Conservation (phyloP, 1,140 invertebrate species). For the Ctenoplectra terminalis region DNA sequence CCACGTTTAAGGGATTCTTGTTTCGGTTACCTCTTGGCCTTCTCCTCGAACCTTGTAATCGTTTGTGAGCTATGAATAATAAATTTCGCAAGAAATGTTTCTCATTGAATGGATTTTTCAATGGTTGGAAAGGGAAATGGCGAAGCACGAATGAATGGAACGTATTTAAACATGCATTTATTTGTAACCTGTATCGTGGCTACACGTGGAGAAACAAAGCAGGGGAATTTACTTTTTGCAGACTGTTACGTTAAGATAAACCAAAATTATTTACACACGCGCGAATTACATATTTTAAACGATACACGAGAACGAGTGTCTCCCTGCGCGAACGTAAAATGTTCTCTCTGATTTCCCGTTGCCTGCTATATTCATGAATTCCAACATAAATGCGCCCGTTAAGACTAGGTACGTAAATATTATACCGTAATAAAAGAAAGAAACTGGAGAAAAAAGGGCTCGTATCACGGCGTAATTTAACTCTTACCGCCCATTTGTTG, state of each 20-base stretch:
- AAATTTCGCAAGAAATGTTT: slow-evolving; percentile 7
- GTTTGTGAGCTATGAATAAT: slow-evolving; percentile 37
- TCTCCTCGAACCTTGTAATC: neutral
- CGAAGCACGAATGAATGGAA: neutral
- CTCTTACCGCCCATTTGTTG: slow-evolving; percentile 16
- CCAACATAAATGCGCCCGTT: slow-evolving; percentile 23
- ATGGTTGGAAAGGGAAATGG: neutral
- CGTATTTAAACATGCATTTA: neutral
- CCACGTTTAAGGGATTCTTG: neutral
- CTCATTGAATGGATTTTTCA: neutral
- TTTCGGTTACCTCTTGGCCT: neutral
- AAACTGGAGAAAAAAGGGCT: neutral
- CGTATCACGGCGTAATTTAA: slow-evolving; percentile 11
- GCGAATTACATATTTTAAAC: slow-evolving; percentile 17
- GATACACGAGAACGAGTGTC: slow-evolving; percentile 10
- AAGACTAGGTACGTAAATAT: slow-evolving; percentile 35
- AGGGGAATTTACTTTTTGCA: neutral
- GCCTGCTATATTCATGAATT: slow-evolving; percentile 32
- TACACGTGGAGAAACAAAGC: neutral
- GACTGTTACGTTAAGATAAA: slow-evolving; percentile 4
- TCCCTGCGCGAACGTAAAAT: slow-evolving; percentile 27
- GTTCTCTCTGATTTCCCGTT: slow-evolving; percentile 13
- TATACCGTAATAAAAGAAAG: slow-evolving; percentile 24
- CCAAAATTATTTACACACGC: slow-evolving; percentile 24
- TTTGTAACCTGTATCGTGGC: neutral